These are phyloP conservation scores for Lasioglossum lativentre DNA, from an alignment of 2,888 invertebrate genomes.

Conservation along the genomic window DNA sequence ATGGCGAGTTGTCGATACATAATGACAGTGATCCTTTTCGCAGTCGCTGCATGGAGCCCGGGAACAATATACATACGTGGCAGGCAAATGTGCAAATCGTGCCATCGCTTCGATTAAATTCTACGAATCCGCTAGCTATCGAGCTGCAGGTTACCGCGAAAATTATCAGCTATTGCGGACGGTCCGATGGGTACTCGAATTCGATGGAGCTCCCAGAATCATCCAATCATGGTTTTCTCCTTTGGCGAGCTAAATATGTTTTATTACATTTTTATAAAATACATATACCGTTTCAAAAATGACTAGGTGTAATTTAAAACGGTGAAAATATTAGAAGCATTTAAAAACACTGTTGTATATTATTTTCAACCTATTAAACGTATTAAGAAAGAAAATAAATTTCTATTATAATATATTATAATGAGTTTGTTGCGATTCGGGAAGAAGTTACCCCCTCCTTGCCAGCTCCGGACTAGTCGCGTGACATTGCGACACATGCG, in stretches of 20 bases:
- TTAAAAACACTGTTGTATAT: too few relatives aligned
- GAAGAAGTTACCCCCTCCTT: too few relatives aligned
- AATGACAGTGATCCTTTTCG: conserved; percentile 47
- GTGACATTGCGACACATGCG: too few relatives aligned
- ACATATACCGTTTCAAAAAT: neutral
- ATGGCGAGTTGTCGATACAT: conserved; percentile 39
- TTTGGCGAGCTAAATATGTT: neutral
- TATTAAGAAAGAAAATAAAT: too few relatives aligned
- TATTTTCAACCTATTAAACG: too few relatives aligned
- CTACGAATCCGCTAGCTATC: conserved; percentile 14
- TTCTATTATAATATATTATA: too few relatives aligned
- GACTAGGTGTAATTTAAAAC: too few relatives aligned
- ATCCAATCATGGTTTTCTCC: neutral
- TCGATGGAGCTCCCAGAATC: neutral
- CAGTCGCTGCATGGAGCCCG: conserved; percentile 11
- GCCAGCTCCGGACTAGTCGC: too few relatives aligned
- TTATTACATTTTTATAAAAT: neutral
- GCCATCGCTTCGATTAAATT: conserved; percentile 35
- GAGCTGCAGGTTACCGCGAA: neutral
- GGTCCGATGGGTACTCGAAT: neutral
- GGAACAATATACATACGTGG: neutral
- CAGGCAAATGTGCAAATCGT: conserved; percentile 46
- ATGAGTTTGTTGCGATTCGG: too few relatives aligned
- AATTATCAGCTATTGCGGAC: neutral
- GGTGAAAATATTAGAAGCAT: too few relatives aligned